phyloP scores from a whole-genome alignment of 2,888 invertebrate species.

The Lasioglossum figueresi region DNA sequence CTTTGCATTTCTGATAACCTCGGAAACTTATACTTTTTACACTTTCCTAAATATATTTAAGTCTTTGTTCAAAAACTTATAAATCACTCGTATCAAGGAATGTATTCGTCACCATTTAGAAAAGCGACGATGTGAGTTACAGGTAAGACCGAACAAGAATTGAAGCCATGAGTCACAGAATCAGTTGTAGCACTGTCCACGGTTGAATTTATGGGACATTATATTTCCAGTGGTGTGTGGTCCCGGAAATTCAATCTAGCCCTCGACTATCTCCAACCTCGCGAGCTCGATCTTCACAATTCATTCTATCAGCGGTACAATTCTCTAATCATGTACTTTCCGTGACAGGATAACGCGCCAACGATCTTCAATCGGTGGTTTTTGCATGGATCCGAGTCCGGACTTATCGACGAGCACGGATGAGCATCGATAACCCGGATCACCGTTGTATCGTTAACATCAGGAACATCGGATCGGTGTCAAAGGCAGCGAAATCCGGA shows the following conservation, averaged over 20 bases:
- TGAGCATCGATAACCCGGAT: slow-evolving; percentile 4
- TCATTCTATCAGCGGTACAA: background rate
- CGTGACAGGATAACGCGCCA: background rate
- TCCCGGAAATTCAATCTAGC: background rate
- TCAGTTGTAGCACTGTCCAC: background rate
- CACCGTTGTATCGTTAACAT: slow-evolving; percentile 7
- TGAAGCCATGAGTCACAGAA: background rate
- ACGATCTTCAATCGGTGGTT: background rate
- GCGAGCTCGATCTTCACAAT: background rate
- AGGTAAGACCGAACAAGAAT: background rate
- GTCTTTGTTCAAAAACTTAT: background rate
- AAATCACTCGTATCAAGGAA: background rate
- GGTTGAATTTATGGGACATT: background rate
- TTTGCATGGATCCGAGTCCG: background rate
- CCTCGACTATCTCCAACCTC: background rate
- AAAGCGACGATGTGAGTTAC: background rate
- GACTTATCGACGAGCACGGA: background rate
- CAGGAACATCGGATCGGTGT: background rate
- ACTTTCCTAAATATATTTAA: background rate
- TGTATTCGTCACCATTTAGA: background rate
- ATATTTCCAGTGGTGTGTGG: background rate
- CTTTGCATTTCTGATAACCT: background rate
- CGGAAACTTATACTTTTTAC: background rate
- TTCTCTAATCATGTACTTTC: background rate
- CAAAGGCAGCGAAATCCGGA: background rate